Conservation (phyloP, 2,113 vertebrate species). For the Tiliqua scincoides region DNA sequence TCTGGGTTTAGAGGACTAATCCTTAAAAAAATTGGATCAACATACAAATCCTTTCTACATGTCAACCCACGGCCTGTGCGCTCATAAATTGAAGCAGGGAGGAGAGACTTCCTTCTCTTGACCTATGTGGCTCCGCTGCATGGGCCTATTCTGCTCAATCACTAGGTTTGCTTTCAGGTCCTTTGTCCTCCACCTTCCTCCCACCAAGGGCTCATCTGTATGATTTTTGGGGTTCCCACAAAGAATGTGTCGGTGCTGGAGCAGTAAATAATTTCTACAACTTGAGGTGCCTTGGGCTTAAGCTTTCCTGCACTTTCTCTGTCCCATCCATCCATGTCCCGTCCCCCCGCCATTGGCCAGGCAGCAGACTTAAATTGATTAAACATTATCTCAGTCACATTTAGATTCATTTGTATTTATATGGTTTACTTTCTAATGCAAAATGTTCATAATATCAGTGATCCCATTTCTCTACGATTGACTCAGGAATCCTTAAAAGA, state of each 20-base stretch:
- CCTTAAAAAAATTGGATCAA: not conserved
- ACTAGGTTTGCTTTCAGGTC: not conserved
- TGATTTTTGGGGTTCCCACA: not conserved
- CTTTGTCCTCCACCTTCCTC: not conserved
- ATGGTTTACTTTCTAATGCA: no score
- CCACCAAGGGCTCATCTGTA: not conserved
- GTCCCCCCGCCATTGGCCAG: no score
- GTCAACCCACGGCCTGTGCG: rapidly evolving
- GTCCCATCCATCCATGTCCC: no score
- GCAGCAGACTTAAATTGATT: no score
- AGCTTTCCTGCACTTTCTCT: not conserved
- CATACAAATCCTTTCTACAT: not conserved
- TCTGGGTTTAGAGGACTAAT: constrained; percentile 30
- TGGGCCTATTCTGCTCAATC: not conserved
- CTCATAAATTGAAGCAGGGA: not conserved
- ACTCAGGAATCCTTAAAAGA: no score
- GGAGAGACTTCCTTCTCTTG: not conserved
- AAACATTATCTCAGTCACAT: no score
- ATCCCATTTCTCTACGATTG: no score
- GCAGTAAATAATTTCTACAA: not conserved
- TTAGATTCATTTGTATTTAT: no score
- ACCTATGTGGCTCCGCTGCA: not conserved
- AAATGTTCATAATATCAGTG: no score
- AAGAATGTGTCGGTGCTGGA: no score
- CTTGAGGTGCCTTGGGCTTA: not conserved